Conservation (phyloP, 2,113 vertebrate species). For the Indicator indicator region DNA sequence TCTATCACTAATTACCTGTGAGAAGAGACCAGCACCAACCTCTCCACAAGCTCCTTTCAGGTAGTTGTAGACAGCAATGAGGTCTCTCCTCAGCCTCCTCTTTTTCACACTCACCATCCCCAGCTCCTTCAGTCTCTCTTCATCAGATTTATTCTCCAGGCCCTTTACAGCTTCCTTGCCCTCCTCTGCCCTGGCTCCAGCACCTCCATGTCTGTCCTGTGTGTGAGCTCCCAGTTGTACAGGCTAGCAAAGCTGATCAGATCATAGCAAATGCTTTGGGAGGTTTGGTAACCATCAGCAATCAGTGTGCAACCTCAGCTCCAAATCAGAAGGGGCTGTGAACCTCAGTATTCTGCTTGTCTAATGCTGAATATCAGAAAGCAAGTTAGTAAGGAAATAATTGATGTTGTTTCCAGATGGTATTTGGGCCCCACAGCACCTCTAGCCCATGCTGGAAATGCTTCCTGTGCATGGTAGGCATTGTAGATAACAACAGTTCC, state of each 20-base stretch:
- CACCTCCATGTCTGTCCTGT: too few relatives aligned
- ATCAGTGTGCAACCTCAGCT: neutral
- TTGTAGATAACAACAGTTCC: neutral
- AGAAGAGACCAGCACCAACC: too few relatives aligned
- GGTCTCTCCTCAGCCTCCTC: too few relatives aligned
- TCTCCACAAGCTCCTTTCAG: too few relatives aligned
- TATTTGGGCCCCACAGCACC: neutral
- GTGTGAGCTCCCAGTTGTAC: neutral
- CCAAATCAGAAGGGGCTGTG: neutral
- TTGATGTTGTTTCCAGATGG: neutral
- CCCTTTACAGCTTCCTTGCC: too few relatives aligned
- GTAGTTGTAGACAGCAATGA: too few relatives aligned
- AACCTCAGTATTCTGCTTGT: neutral
- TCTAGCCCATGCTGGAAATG: neutral
- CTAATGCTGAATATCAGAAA: neutral
- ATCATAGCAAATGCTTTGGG: neutral
- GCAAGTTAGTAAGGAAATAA: neutral
- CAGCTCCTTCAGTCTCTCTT: too few relatives aligned
- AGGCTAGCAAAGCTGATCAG: neutral
- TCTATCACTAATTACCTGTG: too few relatives aligned
- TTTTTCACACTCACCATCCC: too few relatives aligned
- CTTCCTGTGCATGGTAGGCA: neutral
- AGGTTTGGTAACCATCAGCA: neutral
- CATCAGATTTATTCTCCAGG: too few relatives aligned
- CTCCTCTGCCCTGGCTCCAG: too few relatives aligned